Evolutionary conservation across 2,797 vertebrate genomes (phyloP), one percentile per base, ranked within the genome.

Genomic region (Remorina albescens): DNA sequence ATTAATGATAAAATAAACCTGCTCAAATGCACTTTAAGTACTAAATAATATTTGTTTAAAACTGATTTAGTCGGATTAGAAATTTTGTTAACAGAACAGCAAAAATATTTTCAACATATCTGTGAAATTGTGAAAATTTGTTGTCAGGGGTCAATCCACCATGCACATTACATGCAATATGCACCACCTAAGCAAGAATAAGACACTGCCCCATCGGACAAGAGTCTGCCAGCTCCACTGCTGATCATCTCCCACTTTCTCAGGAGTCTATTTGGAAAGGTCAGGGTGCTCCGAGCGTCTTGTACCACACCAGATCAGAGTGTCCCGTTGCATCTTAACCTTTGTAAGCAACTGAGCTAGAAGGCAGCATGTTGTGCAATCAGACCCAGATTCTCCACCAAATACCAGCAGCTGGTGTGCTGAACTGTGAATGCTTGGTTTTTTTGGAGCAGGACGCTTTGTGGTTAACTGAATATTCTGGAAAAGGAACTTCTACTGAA

Each of bases 301-400:
- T 23, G 15, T 46, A 50, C 51, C 47, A 62, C 67, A 88, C 76
- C 68, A 78, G 61, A 83, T 82, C 79, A 3, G 41, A 67, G 86
- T 85, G 82, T 93, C 86, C 80, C 76, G 72, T 90, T 91, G 78
- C 88, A 72, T 39, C 71, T 79, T 84, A 85, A 90, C 82, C 80
- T 89, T 88, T 86, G 81, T 83, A 57, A 82, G 67, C 57, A 71
- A 60, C 67, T 72, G 42, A 73, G 60, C 37, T 49, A 36, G 61
- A 62, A 26, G 67, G 39, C 41, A 66, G 65, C 39, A 58, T 59
- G 82, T 80, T 76, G 66, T 55, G 79, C 72, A 86, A 83, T 63
- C 70, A 63, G 73, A 78, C 47, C 65, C 81, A 82, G 73, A 73
- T 75, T 83, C 76, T 47, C 54, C 1, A 3, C 67, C 11, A 42